phyloP scores from a whole-genome alignment of 2,113 vertebrate species.

The Mormyrus lacerda region DNA sequence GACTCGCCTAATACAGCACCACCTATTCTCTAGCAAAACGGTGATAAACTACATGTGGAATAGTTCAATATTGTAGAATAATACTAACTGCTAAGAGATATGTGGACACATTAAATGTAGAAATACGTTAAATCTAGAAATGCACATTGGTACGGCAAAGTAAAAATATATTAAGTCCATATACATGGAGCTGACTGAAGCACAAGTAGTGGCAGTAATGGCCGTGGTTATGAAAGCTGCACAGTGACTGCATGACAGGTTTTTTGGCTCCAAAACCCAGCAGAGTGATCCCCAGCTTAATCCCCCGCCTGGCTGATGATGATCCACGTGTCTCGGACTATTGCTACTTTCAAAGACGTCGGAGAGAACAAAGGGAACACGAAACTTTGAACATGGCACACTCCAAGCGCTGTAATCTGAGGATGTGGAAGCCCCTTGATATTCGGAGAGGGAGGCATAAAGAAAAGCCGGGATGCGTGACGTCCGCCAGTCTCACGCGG shows the following conservation, averaged over 20 bases:
- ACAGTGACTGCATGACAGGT: neutral
- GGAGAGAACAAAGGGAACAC: constrained; percentile 17
- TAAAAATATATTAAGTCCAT: constrained; percentile 16
- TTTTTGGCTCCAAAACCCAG: constrained; percentile 9
- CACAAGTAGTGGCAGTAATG: neutral
- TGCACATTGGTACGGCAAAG: constrained; percentile 31
- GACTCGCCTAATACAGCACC: neutral
- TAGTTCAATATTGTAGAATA: neutral
- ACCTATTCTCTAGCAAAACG: neutral
- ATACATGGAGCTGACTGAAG: neutral
- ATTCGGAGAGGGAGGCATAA: constrained; percentile 18
- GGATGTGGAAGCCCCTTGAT: constrained; percentile 17
- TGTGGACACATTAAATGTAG: neutral
- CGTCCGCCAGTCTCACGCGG: neutral
- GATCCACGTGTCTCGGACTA: constrained; percentile 12
- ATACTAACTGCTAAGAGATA: neutral
- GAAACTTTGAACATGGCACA: constrained; percentile 31
- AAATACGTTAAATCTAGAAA: neutral
- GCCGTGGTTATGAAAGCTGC: neutral
- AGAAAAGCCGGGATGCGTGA: constrained; percentile 9
- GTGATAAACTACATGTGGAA: neutral
- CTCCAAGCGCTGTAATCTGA: constrained; percentile 27
- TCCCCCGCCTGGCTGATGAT: neutral
- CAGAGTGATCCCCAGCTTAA: constrained; percentile 18
- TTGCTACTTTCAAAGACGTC: neutral